Evolutionary conservation across 2,797 vertebrate genomes (phyloP).

Genomic region (Mycteria americana): DNA sequence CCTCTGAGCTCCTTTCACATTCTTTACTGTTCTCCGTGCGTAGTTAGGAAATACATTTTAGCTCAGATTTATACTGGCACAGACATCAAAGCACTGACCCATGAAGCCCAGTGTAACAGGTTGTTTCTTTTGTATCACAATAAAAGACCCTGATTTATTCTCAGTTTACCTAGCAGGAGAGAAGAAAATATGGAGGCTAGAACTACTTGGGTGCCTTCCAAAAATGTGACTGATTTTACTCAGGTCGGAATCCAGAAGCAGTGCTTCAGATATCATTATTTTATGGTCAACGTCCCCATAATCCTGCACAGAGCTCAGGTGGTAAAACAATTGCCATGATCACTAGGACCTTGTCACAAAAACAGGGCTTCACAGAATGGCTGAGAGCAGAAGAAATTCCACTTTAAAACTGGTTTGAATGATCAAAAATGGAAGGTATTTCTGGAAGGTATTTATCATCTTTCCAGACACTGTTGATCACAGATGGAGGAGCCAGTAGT

Average conservation of each 20-base stretch:
- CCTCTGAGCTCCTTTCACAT: background rate
- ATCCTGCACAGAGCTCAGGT: background rate
- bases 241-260: background rate
- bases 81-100: conserved; percentile 16
- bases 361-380: background rate
- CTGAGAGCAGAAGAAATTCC: background rate
- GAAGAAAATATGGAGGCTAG: background rate
- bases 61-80: background rate
- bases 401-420: background rate
- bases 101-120: background rate
- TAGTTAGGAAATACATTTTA: background rate
- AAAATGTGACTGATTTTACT: conserved; percentile 21
- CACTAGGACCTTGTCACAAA: background rate
- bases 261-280: conserved; percentile 3
- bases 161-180: conserved; percentile 1
- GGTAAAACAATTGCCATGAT: background rate
- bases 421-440: background rate
- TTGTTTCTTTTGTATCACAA: background rate
- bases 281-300: background rate
- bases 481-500: background rate
- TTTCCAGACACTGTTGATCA: background rate
- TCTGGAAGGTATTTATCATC: background rate
- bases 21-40: background rate
- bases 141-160: conserved; percentile 41
- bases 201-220: conserved; percentile 7